phyloP scores from a whole-genome alignment of 2,888 invertebrate genomes.

The Ramazzottius varieornatus region DNA sequence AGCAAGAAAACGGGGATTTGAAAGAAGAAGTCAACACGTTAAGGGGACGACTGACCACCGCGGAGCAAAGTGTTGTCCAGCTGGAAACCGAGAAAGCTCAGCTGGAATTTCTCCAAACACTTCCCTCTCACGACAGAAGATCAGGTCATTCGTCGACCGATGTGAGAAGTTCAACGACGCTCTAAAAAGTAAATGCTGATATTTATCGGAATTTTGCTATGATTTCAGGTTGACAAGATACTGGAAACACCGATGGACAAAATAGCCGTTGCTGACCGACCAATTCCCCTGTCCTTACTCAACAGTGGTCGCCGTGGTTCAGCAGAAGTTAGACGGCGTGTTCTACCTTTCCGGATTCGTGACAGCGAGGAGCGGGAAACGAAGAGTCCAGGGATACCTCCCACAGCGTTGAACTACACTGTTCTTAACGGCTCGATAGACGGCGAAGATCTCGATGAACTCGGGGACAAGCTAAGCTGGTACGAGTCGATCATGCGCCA shows the following conservation, averaged over 20 bases:
- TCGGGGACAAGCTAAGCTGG: not conserved
- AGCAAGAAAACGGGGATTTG: not conserved
- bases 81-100: not conserved
- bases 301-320: no score
- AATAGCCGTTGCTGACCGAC: no score
- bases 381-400: not conserved
- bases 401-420: not conserved
- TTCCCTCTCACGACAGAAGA: not conserved
- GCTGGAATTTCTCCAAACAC: not conserved
- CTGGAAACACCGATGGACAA: no score
- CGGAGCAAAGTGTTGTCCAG: not conserved
- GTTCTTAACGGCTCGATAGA: not conserved
- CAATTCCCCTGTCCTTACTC: no score
- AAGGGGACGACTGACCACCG: not conserved
- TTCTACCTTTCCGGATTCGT: no score
- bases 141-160: no score
- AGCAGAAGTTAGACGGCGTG: no score
- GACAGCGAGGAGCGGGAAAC: not conserved
- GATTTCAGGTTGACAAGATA: no score
- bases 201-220: no score
- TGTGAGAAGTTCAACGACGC: no score
- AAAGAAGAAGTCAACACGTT: not conserved
- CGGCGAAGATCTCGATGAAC: not conserved
- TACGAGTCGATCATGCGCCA: slow-evolving; percentile 1
- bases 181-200: no score